Conservation (phyloP, 2,888 invertebrate species). For the Acronicta aceris region DNA sequence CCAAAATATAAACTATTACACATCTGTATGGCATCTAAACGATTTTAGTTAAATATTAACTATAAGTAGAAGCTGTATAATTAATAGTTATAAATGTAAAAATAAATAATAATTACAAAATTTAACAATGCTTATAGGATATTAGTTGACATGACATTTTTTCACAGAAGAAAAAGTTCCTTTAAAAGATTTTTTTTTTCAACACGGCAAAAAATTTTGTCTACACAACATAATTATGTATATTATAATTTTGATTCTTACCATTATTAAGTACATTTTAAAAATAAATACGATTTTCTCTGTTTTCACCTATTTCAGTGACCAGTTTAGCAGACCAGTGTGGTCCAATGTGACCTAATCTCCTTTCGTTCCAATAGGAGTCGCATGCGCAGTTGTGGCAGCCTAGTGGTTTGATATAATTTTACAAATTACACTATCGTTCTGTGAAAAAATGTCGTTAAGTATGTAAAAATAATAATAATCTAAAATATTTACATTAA, state of each 20-base stretch:
- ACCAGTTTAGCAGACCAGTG: no score
- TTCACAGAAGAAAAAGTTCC: slow-evolving; percentile 72
- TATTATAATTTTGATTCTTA: slow-evolving; percentile 36
- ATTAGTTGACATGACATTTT: slow-evolving; percentile 66
- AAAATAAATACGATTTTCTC: no score
- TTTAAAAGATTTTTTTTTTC: background rate
- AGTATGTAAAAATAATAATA: slow-evolving; percentile 60
- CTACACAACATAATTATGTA: background rate
- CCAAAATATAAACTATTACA: slow-evolving; percentile 76
- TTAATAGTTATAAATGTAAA: slow-evolving; percentile 71
- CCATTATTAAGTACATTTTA: slow-evolving; percentile 67
- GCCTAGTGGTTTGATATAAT: no score
- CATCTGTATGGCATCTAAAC: slow-evolving; percentile 77
- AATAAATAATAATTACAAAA: slow-evolving; percentile 75
- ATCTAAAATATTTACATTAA: slow-evolving; percentile 79
- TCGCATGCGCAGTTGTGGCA: no score
- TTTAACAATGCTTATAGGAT: slow-evolving; percentile 72
- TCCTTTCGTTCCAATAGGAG: no score
- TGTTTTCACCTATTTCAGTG: background rate
- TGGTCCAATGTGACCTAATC: no score
- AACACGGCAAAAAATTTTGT: slow-evolving; percentile 1
- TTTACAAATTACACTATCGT: slow-evolving; percentile 10
- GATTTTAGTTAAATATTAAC: slow-evolving; percentile 70
- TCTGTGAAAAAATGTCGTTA: slow-evolving; percentile 77
- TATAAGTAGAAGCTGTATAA: slow-evolving; percentile 82